Evolutionary conservation across 1,140 invertebrate species (phyloP).

Genomic region (Drosophila takahashii): DNA sequence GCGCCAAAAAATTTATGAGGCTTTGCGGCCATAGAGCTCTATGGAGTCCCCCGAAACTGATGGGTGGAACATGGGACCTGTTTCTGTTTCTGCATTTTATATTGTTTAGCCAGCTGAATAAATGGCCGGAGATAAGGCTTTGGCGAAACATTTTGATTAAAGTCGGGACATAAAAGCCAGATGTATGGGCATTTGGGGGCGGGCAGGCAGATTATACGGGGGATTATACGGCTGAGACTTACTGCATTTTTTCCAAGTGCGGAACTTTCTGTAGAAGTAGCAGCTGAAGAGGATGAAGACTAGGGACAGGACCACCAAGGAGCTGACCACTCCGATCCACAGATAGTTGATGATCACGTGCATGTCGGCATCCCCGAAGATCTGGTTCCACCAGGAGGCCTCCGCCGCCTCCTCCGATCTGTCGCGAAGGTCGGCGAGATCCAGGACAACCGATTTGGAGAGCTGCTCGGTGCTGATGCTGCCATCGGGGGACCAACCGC

Average conservation of each 20-base stretch:
- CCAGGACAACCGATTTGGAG: constrained; percentile 77
- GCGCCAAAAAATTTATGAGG: constrained; percentile 77
- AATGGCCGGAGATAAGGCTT: constrained; percentile 65
- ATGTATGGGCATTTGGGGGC: constrained; percentile 14
- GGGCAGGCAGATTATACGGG: neutral
- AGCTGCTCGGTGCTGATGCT: constrained; percentile 77
- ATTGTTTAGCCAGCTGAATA: constrained; percentile 69
- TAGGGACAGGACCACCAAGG: constrained; percentile 73
- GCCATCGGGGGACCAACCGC: constrained; percentile 36
- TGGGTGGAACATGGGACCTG: constrained; percentile 1
- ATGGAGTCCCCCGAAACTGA: constrained; percentile 8
- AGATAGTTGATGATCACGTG: constrained; percentile 82
- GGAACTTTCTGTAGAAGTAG: constrained; percentile 83
- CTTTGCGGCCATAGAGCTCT: constrained; percentile 29
- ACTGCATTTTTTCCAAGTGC: constrained; percentile 84
- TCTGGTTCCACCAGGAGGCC: constrained; percentile 44
- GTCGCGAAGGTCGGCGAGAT: constrained; percentile 74
- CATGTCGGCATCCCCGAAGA: constrained; percentile 76
- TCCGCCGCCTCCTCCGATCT: constrained; percentile 24
- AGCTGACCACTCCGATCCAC: constrained; percentile 82
- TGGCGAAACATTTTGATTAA: constrained; percentile 58
- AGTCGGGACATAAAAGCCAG: constrained; percentile 33
- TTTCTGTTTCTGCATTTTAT: constrained; percentile 70
- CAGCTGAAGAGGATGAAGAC: constrained; percentile 83
- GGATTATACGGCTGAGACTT: constrained; percentile 51